A percentile compares a stretch with the other conserved stretches of the same genome.
Evolutionary conservation across 2,113 vertebrate species (phyloP).

Genomic region (Girardinichthys multiradiatus): DNA sequence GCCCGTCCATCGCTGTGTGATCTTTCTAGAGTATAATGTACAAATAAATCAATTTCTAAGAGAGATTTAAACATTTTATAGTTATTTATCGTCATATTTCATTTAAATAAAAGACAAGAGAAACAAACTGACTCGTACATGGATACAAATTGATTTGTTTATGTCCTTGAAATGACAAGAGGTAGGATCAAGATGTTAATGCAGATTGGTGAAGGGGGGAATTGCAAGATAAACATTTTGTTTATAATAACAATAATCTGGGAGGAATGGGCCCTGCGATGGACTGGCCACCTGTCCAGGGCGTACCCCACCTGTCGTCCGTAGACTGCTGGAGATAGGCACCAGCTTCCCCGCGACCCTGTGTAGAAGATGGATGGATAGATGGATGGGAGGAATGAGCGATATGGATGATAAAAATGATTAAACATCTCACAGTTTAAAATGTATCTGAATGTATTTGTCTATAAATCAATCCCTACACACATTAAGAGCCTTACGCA

Average conservation of each 20-base stretch:
- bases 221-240: neutral
- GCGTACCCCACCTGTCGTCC: no score
- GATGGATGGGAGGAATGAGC: neutral
- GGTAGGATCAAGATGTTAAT: no score
- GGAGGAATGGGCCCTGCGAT: neutral
- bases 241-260: neutral
- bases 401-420: neutral
- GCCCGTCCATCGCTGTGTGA: no score
- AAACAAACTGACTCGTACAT: neutral
- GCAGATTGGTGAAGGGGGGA: no score
- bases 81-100: neutral
- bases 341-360: no score
- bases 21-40: neutral
- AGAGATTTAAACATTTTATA: neutral
- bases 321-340: no score
- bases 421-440: neutral
- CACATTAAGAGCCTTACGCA: neutral
- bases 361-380: no score
- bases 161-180: neutral
- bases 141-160: neutral
- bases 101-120: no score
- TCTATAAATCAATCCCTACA: neutral
- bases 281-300: no score
- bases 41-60: neutral
- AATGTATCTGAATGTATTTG: neutral